Evolutionary conservation across 2,797 vertebrate genomes (phyloP).

Genomic region (Benthosema pterotum): DNA sequence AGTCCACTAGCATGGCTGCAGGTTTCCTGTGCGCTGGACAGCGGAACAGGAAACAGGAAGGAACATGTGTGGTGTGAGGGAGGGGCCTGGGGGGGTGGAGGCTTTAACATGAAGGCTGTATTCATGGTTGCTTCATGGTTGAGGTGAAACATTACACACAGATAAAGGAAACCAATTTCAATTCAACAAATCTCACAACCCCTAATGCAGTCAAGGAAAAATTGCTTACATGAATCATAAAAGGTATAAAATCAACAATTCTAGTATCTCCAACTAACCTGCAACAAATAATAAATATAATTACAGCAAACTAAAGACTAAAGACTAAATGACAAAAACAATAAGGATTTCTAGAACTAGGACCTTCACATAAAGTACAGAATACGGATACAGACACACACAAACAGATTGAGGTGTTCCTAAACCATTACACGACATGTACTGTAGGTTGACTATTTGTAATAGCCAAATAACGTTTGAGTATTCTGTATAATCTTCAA

Average conservation of each 20-base stretch:
- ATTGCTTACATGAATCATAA: too few species aligned
- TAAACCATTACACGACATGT: background rate
- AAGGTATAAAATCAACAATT: too few species aligned
- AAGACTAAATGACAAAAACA: too few species aligned
- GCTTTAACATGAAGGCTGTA: background rate
- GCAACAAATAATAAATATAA: too few species aligned
- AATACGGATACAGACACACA: background rate
- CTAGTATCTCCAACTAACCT: too few species aligned
- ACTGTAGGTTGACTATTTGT: slow-evolving; percentile 32
- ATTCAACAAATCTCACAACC: background rate
- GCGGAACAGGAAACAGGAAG: slow-evolving; percentile 77
- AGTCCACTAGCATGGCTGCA: slow-evolving; percentile 49
- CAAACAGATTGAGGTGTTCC: background rate
- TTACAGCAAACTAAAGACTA: too few species aligned
- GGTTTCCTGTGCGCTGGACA: slow-evolving; percentile 74
- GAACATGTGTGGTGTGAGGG: slow-evolving; percentile 65
- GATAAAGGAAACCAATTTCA: slow-evolving; percentile 6
- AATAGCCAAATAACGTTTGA: too few species aligned
- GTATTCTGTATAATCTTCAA: too few species aligned
- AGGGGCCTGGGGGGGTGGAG: slow-evolving; percentile 2
- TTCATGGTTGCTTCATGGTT: slow-evolving; percentile 12
- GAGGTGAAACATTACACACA: background rate
- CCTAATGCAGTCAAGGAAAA: too few species aligned
- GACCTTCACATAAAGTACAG: too few species aligned
- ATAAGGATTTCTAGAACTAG: too few species aligned